Percentiles rank a stretch among this genome's conserved stretches.
Conservation (phyloP, 2,888 invertebrate species). For the Andricus quercusramuli region DNA sequence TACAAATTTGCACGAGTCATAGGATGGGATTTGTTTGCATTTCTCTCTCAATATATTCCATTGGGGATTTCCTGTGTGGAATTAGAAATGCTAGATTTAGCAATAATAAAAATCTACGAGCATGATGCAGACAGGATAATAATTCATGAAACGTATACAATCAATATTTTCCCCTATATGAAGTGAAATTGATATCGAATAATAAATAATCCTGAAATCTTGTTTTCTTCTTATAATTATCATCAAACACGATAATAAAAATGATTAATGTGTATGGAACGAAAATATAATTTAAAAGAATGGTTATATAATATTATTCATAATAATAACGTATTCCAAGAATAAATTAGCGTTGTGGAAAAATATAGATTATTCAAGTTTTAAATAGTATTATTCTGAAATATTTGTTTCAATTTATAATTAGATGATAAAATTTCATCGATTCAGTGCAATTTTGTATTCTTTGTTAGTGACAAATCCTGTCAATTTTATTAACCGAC, state of each 20-base stretch:
- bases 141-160: not conserved
- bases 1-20: not conserved
- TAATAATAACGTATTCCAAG: too few relatives aligned
- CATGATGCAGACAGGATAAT: not conserved
- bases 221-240: not conserved
- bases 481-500: too few relatives aligned
- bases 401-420: too few relatives aligned
- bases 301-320: too few relatives aligned
- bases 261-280: not conserved
- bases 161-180: not conserved
- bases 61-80: not conserved
- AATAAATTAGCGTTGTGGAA: not conserved
- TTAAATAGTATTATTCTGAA: not conserved
- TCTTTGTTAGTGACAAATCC: too few relatives aligned
- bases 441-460: too few relatives aligned
- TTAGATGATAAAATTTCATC: too few relatives aligned
- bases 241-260: not conserved
- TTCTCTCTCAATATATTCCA: slow-evolving; percentile 3
- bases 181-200: not conserved
- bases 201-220: not conserved
- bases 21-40: not conserved
- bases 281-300: too few relatives aligned
- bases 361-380: not conserved
- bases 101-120: not conserved
- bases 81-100: not conserved